phyloP scores from a whole-genome alignment of 2,113 vertebrate species.

The Thalassarche chlororhynchos region DNA sequence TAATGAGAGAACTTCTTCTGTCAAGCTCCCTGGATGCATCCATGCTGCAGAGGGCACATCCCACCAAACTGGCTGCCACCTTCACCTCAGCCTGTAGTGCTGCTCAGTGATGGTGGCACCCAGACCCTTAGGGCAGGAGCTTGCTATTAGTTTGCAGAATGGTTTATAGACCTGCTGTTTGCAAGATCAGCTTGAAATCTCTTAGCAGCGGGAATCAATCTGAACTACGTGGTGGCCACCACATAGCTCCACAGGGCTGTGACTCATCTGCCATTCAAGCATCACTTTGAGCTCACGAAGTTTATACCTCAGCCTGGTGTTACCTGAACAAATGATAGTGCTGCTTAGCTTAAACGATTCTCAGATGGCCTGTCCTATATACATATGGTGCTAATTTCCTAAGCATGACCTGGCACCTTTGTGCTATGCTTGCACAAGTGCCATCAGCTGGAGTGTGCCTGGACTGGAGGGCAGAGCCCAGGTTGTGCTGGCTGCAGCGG shows the following conservation, averaged over 20 bases:
- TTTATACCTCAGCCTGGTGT: background rate
- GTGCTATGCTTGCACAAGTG: background rate
- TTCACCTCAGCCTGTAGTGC: background rate
- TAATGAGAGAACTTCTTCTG: background rate
- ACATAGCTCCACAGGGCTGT: background rate
- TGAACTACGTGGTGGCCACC: background rate
- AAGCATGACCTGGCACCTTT: fast-evolving
- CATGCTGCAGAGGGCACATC: background rate
- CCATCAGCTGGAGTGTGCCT: background rate
- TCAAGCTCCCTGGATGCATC: background rate
- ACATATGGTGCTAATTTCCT: background rate
- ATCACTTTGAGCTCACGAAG: background rate
- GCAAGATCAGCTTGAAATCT: background rate
- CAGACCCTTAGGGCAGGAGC: background rate
- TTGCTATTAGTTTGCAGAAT: background rate
- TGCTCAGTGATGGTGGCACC: background rate
- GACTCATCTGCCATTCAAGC: background rate
- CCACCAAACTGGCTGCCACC: background rate
- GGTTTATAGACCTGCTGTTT: background rate
- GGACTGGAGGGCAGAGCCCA: background rate
- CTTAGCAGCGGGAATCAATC: background rate
- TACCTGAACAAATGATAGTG: background rate
- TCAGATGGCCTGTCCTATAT: background rate
- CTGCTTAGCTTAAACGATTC: background rate
- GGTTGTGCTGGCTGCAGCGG: background rate